A percentile compares a stretch with the other conserved stretches of the same genome.
phyloP scores from a whole-genome alignment of 92 coral and sea anemone species.

The Palythoa heliodiscus region DNA sequence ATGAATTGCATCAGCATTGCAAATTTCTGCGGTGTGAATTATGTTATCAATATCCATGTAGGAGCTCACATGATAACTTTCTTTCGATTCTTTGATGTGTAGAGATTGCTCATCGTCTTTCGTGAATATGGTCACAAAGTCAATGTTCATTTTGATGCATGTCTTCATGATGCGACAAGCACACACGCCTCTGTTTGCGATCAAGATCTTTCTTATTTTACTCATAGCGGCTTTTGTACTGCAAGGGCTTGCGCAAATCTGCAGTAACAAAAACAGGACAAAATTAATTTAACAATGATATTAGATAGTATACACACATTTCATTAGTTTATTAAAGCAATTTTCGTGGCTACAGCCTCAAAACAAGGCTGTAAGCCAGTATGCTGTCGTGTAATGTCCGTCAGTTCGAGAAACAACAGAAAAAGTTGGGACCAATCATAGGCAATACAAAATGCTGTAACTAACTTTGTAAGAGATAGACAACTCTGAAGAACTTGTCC shows the following conservation, averaged over 20 bases:
- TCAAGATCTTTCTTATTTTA: slow-evolving; percentile 52
- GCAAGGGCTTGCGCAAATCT: neutral
- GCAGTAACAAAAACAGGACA: neutral
- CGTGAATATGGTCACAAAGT: slow-evolving; percentile 58
- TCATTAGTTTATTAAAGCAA: too few relatives aligned
- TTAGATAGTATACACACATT: too few relatives aligned
- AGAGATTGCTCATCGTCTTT: slow-evolving; percentile 54
- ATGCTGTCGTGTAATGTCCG: too few relatives aligned
- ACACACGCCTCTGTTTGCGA: slow-evolving; percentile 72
- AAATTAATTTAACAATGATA: too few relatives aligned
- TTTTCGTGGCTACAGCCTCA: too few relatives aligned
- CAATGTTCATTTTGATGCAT: slow-evolving; percentile 58
- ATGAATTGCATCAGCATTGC: slow-evolving; percentile 56
- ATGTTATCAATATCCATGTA: slow-evolving; percentile 54
- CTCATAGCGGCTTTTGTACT: slow-evolving; percentile 23
- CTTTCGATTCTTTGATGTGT: slow-evolving; percentile 54
- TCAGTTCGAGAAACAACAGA: too few relatives aligned
- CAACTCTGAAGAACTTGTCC: too few relatives aligned
- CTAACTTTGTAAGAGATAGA: too few relatives aligned
- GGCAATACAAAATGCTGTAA: too few relatives aligned
- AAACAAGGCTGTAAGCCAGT: too few relatives aligned
- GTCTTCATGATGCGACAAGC: slow-evolving; percentile 64
- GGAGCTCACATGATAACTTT: slow-evolving; percentile 49
- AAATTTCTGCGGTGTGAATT: slow-evolving; percentile 41
- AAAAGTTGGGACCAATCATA: too few relatives aligned